Conservation (phyloP, 1,140 invertebrate genomes). For the Artemia franciscana region DNA sequence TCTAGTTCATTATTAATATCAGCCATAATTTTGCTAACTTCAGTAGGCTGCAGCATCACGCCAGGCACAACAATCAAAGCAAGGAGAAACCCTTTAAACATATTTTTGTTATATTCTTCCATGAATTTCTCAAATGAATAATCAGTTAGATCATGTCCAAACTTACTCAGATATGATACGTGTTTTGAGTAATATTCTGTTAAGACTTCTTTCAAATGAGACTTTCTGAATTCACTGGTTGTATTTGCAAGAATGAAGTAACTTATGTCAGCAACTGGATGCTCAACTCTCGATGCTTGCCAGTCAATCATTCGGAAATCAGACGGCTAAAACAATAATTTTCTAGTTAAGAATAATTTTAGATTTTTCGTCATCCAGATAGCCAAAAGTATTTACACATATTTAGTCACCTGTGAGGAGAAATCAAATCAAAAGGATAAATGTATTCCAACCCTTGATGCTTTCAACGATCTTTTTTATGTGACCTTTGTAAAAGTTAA, state of each 20-base stretch:
- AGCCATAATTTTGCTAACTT: background rate
- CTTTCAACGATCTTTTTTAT: too few relatives aligned
- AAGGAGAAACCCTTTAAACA: background rate
- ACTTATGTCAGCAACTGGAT: slow-evolving; percentile 6
- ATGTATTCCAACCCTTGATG: too few relatives aligned
- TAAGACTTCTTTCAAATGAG: slow-evolving; percentile 1
- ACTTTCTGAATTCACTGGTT: background rate
- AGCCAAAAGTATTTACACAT: too few relatives aligned
- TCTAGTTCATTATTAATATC: background rate
- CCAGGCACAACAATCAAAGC: background rate
- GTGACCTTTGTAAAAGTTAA: too few relatives aligned
- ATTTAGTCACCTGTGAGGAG: too few relatives aligned
- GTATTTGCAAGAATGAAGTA: slow-evolving; percentile 7
- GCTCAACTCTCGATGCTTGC: slow-evolving; percentile 5
- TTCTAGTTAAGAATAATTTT: too few relatives aligned
- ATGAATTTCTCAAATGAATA: background rate
- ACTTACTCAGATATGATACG: background rate
- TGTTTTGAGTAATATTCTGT: slow-evolving; percentile 1
- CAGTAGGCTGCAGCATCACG: background rate
- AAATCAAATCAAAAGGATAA: too few relatives aligned
- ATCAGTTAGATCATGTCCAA: background rate
- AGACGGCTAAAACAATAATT: background rate
- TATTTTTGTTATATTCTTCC: background rate
- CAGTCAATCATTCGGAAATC: slow-evolving; percentile 2
- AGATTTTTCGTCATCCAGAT: too few relatives aligned